Conservation (phyloP, 2,888 invertebrate genomes). For the Rugalucina vietnamica region DNA sequence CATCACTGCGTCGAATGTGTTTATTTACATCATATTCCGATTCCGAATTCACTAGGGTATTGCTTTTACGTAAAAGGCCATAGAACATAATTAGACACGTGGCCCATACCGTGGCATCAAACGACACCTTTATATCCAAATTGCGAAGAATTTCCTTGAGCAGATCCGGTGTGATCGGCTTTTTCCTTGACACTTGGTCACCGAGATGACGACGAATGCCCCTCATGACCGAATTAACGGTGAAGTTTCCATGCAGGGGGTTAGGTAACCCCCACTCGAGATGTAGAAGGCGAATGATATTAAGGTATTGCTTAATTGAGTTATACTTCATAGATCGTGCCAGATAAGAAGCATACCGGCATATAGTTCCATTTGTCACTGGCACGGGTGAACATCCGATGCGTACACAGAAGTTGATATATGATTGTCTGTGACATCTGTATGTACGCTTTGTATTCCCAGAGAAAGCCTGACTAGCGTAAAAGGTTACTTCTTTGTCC, state of each 20-base stretch:
- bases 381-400: not conserved
- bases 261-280: not conserved
- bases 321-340: not conserved
- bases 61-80: not conserved
- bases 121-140: not conserved
- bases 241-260: not conserved
- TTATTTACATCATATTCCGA: not conserved
- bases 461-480: not conserved
- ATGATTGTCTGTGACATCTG: not conserved
- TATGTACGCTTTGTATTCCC: not conserved
- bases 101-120: not conserved
- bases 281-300: not conserved
- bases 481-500: not conserved
- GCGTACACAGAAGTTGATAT: not conserved
- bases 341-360: not conserved
- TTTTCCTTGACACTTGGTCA: not conserved
- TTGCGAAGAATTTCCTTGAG: not conserved
- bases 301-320: not conserved
- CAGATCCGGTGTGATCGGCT: not conserved
- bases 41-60: not conserved
- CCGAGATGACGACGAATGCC: not conserved
- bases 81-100: not conserved
- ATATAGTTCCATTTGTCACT: not conserved
- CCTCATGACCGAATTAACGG: not conserved
- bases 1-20: not conserved